A percentile compares a stretch with the other conserved stretches of the same genome.
phyloP scores from a whole-genome alignment of 2,888 invertebrate species.

The Eurytoma adleriae region DNA sequence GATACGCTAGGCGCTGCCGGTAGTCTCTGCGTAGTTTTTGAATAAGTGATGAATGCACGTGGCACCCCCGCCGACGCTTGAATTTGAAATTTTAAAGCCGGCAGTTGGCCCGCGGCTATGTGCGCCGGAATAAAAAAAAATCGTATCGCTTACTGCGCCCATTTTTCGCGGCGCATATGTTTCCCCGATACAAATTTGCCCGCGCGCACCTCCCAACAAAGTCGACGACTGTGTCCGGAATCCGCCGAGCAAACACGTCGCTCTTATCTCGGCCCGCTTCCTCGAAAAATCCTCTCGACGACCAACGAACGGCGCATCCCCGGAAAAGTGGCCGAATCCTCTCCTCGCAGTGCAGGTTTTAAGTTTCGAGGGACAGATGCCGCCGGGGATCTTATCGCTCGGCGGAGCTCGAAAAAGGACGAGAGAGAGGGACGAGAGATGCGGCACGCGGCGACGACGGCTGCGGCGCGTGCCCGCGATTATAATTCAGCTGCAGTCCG shows the following conservation, averaged over 20 bases:
- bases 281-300: too few relatives aligned
- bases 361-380: slow-evolving; percentile 42
- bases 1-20: not conserved
- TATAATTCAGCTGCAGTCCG: slow-evolving; percentile 21
- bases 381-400: slow-evolving; percentile 40
- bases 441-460: slow-evolving; percentile 33
- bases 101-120: slow-evolving; percentile 19
- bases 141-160: too few relatives aligned
- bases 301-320: too few relatives aligned
- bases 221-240: not conserved
- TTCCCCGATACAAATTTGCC: not conserved
- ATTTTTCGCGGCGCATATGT: not conserved
- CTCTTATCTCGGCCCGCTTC: too few relatives aligned
- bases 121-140: not conserved
- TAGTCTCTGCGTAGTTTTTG: not conserved
- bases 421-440: slow-evolving; percentile 51
- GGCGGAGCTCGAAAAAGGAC: not conserved
- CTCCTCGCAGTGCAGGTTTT: slow-evolving; percentile 24
- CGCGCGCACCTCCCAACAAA: not conserved
- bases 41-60: too few relatives aligned
- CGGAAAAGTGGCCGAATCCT: slow-evolving; percentile 4
- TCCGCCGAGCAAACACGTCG: not conserved
- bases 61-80: not conserved
- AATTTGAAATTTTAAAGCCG: slow-evolving; percentile 16
- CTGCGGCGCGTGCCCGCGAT: slow-evolving; percentile 47